Evolutionary conservation across 2,113 vertebrate species (phyloP), one percentile per base, ranked within the genome.

Genomic region (Lamprologus callipterus): DNA sequence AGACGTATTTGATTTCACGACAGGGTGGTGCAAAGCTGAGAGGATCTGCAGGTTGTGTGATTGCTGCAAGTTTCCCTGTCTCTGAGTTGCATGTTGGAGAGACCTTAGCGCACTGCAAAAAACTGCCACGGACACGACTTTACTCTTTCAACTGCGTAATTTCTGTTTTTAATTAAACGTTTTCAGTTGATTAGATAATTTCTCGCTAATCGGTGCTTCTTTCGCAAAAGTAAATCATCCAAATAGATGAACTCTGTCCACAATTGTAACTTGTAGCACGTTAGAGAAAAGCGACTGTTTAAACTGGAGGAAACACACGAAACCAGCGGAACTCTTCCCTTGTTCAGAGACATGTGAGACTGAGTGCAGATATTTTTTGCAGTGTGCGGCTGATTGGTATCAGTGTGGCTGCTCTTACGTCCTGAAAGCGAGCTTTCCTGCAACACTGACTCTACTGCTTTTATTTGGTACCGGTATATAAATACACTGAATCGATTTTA

Each of bases 1-100:
- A 93, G 88, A 91, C 84, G 84, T 87, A 88, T 92, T 94, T 92
- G 89, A 93, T 95, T 94, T 94, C 75, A 92, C 37, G 86, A 90
- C 91, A 90, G 93, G 92, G 91, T 91, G 87, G 93, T 78, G 95
- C 87, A 92, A 91, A 90, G 91, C 91, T 84, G 90, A 88, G 57
- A 80, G 87, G 90, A 93, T 92, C 86, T 92, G 94, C 90, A 87
- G 90, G 81, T 92, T 93, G 85, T 91, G 84, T 84, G 92, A 84
- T 91, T 93, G 90, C 73, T 68, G 78, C 58, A 83, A 82, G 89
- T 90, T 92, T 63, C 78, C 80, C 63, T 78, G 85, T 91, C 88
- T 87, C 63, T 37, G 83, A 87, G 80, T 54, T 81, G 91, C 31
- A 45, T 79, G 88, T 88, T 89, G 87, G 93, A 91, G 87, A 85